phyloP scores from a whole-genome alignment of 2,797 vertebrate species.

The Oreortyx pictus region DNA sequence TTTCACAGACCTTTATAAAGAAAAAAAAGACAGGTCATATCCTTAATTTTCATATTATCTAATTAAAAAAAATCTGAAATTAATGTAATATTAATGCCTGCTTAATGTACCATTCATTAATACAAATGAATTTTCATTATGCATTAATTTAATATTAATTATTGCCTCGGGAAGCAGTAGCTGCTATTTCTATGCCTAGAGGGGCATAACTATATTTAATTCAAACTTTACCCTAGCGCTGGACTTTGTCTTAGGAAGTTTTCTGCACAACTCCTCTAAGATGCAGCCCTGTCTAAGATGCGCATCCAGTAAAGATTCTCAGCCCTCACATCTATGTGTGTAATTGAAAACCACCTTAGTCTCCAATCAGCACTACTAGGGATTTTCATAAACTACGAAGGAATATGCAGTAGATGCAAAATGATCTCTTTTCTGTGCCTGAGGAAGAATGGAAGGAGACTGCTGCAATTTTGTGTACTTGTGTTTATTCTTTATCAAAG shows the following conservation, averaged over 20 bases:
- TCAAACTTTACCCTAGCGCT: neutral
- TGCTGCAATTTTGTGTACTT: neutral
- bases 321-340: neutral
- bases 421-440: neutral
- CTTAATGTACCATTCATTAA: constrained; percentile 51
- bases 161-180: neutral
- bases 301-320: neutral
- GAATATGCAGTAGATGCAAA: neutral
- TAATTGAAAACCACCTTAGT: neutral
- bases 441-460: neutral
- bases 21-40: neutral
- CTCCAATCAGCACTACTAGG: neutral
- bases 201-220: neutral
- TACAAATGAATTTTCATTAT: constrained; percentile 53
- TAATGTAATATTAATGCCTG: constrained; percentile 17
- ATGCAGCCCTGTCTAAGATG: neutral
- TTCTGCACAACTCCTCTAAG: neutral
- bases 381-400: neutral
- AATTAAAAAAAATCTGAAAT: constrained; percentile 10
- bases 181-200: neutral
- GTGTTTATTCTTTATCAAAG: neutral
- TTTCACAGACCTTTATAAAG: neutral
- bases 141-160: constrained; percentile 53
- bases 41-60: neutral
- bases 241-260: neutral